Conservation (phyloP, 2,113 vertebrate species). For the Chamaea fasciata region DNA sequence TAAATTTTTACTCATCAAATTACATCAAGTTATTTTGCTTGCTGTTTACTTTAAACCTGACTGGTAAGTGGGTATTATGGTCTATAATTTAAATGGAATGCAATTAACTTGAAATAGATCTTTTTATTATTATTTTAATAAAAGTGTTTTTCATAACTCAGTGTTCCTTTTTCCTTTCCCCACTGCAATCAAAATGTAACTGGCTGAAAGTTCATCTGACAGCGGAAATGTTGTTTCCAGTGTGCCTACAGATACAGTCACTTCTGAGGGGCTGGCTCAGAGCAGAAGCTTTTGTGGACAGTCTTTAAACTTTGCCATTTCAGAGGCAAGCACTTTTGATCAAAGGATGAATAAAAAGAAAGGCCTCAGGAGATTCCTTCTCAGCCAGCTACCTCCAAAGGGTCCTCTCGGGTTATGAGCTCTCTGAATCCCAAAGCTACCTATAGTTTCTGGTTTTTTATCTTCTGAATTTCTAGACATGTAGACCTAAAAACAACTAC, state of each 20-base stretch:
- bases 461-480: neutral
- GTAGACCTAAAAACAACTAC: neutral
- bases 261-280: neutral
- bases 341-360: conserved; percentile 22
- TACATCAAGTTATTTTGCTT: neutral
- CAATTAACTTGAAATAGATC: neutral
- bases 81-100: neutral
- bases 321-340: neutral
- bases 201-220: conserved; percentile 35
- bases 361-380: neutral
- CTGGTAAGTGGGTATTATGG: neutral
- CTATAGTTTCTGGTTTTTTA: neutral
- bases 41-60: neutral
- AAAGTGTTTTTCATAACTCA: neutral
- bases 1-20: neutral
- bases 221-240: conserved; percentile 39
- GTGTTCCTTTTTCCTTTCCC: conserved; percentile 1
- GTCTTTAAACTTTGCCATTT: conserved; percentile 54
- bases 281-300: neutral
- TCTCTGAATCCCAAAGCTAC: neutral
- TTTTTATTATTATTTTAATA: neutral
- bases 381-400: neutral
- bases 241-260: conserved; percentile 12
- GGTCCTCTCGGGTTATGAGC: neutral
- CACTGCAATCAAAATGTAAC: neutral